These are phyloP conservation scores for Lucilia sericata DNA, from an alignment of 1,140 invertebrate genomes.

Conservation along the genomic window DNA sequence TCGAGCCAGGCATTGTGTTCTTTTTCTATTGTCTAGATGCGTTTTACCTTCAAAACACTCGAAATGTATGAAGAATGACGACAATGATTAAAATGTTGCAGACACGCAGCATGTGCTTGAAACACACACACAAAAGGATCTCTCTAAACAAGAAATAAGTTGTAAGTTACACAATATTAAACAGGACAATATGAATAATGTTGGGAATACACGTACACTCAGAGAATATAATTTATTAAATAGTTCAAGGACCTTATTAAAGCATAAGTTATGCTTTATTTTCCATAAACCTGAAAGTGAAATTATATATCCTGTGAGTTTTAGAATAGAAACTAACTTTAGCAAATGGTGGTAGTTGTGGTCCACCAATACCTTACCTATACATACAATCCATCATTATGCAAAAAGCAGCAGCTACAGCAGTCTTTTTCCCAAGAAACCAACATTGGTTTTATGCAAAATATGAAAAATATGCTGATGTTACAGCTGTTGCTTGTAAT, in stretches of 20 bases:
- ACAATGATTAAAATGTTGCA: slow-evolving; percentile 10
- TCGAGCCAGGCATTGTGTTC: not conserved
- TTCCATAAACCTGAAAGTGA: not conserved
- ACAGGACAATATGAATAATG: too few relatives aligned
- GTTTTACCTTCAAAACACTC: not conserved
- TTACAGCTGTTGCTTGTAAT: not conserved
- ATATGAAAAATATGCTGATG: not conserved
- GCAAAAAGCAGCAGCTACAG: not conserved
- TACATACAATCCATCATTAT: not conserved
- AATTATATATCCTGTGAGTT: not conserved
- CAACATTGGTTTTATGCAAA: too few relatives aligned
- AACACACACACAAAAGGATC: slow-evolving; percentile 5
- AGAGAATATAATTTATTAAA: too few relatives aligned
- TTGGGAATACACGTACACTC: too few relatives aligned
- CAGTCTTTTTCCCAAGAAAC: not conserved
- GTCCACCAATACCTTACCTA: not conserved
- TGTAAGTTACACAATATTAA: not conserved
- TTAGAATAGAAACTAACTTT: not conserved
- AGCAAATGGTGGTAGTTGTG: not conserved
- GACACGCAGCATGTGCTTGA: slow-evolving; percentile 8
- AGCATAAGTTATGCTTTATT: not conserved
- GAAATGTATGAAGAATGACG: not conserved
- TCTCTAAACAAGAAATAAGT: not conserved
- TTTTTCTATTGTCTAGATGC: not conserved
- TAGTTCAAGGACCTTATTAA: not conserved